Percentiles rank a stretch among this genome's conserved stretches.
These are phyloP conservation scores for Heliconius aoede DNA, from an alignment of 2,888 invertebrate species.

Conservation along the genomic window DNA sequence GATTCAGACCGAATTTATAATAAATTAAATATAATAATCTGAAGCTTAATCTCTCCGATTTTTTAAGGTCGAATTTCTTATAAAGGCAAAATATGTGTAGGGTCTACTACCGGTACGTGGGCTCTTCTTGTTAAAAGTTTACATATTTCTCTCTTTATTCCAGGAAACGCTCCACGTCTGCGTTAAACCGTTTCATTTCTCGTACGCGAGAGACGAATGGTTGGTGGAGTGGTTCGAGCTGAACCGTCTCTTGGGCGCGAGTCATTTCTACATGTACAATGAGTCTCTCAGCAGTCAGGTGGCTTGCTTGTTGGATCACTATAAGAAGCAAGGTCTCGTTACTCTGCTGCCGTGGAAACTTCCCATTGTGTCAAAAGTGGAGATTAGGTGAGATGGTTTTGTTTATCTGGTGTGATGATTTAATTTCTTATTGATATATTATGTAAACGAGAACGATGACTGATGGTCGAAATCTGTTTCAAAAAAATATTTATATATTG, in stretches of 20 bases:
- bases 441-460: too few relatives aligned
- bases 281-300: conserved; percentile 92
- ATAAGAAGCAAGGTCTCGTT: conserved; percentile 85
- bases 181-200: conserved; percentile 95
- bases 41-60: too few relatives aligned
- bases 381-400: conserved; percentile 83
- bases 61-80: too few relatives aligned
- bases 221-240: conserved; percentile 95
- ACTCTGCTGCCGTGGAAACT: conserved; percentile 92
- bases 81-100: too few relatives aligned
- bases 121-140: neutral
- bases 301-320: conserved; percentile 89
- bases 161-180: conserved; percentile 89
- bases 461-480: too few relatives aligned
- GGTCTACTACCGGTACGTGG: too few relatives aligned
- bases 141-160: conserved; percentile 46
- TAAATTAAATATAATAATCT: too few relatives aligned
- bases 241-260: conserved; percentile 91
- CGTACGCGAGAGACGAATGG: conserved; percentile 92
- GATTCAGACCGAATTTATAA: too few relatives aligned
- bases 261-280: conserved; percentile 95
- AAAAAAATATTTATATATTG: too few relatives aligned
- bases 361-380: conserved; percentile 93
- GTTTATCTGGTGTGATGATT: neutral
- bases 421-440: neutral